A percentile compares a stretch with the other conserved stretches of the same genome.
These are phyloP conservation scores for Pseudonaja textilis DNA, from an alignment of 2,113 vertebrate species.

Conservation along the genomic window DNA sequence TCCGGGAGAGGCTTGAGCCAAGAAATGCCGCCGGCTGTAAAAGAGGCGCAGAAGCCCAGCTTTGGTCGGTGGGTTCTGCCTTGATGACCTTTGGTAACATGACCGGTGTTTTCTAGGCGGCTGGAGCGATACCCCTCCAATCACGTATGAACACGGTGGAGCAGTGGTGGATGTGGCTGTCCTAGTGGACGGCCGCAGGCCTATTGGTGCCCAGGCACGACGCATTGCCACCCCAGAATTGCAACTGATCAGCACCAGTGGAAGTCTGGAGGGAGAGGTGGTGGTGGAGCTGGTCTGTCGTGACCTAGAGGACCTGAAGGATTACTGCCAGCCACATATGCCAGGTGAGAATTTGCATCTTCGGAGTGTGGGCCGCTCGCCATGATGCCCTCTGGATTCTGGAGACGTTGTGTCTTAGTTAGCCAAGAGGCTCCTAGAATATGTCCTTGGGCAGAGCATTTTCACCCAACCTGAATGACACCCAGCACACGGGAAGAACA, in stretches of 20 bases:
- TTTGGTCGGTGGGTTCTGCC: neutral
- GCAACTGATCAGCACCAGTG: constrained; percentile 68
- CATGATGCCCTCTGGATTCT: neutral
- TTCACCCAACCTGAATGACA: neutral
- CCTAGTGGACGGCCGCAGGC: constrained; percentile 81
- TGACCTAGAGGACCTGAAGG: constrained; percentile 78
- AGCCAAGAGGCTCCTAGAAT: neutral
- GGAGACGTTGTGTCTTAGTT: neutral
- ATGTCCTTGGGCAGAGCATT: neutral
- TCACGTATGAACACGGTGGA: constrained; percentile 91
- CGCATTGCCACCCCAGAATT: constrained; percentile 76
- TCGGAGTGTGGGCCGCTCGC: neutral
- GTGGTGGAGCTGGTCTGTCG: constrained; percentile 71
- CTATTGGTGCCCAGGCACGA: constrained; percentile 82
- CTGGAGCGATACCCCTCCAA: constrained; percentile 94
- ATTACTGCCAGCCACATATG: constrained; percentile 89
- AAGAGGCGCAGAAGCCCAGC: neutral
- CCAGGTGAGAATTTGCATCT: constrained; percentile 73
- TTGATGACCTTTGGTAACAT: neutral
- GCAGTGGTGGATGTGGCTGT: constrained; percentile 85
- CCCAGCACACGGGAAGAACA: neutral
- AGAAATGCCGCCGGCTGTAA: neutral
- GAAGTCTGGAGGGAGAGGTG: constrained; percentile 54
- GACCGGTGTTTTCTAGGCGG: constrained; percentile 72
- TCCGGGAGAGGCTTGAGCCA: neutral